Evolutionary conservation across 2,113 vertebrate species (phyloP).

Genomic region (Pyrgilauda ruficollis): DNA sequence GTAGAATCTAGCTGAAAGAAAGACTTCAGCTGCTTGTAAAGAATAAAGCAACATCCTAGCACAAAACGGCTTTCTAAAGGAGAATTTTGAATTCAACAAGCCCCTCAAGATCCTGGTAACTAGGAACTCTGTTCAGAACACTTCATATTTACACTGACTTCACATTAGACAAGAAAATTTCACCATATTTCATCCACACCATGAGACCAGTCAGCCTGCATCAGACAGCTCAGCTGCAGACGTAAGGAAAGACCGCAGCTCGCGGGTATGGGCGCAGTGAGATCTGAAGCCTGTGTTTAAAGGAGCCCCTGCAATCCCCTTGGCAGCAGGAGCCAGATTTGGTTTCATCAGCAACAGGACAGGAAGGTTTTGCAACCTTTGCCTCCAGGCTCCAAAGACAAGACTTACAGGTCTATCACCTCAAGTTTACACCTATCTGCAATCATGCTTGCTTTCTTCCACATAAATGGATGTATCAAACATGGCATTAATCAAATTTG

Average conservation of each 20-base stretch:
- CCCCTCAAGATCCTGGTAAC: neutral
- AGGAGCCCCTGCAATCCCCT: neutral
- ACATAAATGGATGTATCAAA: neutral
- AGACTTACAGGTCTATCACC: conserved; percentile 3
- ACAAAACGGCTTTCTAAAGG: neutral
- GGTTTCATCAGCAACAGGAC: neutral
- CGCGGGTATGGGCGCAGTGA: neutral
- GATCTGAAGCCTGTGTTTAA: neutral
- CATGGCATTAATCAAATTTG: neutral
- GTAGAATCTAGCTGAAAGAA: neutral
- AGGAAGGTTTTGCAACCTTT: conserved; percentile 2
- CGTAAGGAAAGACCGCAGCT: neutral
- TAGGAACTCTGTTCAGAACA: neutral
- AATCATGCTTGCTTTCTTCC: neutral
- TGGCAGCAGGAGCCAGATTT: neutral
- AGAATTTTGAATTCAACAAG: neutral
- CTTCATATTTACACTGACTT: neutral
- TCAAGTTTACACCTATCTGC: neutral
- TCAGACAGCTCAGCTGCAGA: neutral
- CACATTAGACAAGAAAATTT: neutral
- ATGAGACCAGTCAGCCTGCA: neutral
- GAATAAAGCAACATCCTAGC: neutral
- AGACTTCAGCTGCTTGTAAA: neutral
- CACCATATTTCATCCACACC: neutral
- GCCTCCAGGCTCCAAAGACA: neutral